Base-by-base conservation (phyloP, 2,888 invertebrate genomes). In the Mythimna pallens region DNA sequence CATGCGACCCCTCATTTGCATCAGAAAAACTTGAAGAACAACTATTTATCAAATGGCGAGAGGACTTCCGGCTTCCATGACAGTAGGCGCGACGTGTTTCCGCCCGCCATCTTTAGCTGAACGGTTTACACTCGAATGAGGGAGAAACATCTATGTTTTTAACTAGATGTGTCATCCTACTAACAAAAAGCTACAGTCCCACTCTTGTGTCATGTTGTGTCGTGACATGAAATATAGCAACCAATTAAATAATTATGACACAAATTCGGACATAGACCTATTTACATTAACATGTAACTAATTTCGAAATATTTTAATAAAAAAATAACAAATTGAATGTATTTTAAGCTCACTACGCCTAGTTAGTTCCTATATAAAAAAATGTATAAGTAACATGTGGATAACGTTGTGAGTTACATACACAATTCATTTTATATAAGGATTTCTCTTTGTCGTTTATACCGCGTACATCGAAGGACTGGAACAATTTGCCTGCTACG, bases 1-100 rank as follows among this genome's bases (percentile, higher is more conserved):
- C 96, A 96, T 96, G 92, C 93, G 86, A 89, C 95, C 95, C 96
- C 95, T 95, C 95, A 96, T 96, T 95, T 96, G 95, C 96, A 96
- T 96, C 94, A 95, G 95, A 95, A 96, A 95, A 96, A 96, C 95
- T 94, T 93, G 92, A 95, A 95, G 96, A 95, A 96, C 96, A 95
- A 96, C 96, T 96, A 96, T 96, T 96, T 96, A 96, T 96, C 96
- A 96, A 96, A 95, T 94, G 92, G 95, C 92, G 88, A 93, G 93
- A 90, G 94, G 89, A 94, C 93, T 95, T 96, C 96, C 96, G 95
- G 93, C 93, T 88, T 93, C 94, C 93, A 92, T 95, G 95, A 94
- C 95, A 94, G 93, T 92, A 94, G 95, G 95, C 96, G 95, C 96
- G 95, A 94, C 94, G 92, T 86, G 89, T 88, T 95, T 95, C 95